Base-by-base conservation (phyloP, 2,797 vertebrate species). In the Ctenopoma multispine region DNA sequence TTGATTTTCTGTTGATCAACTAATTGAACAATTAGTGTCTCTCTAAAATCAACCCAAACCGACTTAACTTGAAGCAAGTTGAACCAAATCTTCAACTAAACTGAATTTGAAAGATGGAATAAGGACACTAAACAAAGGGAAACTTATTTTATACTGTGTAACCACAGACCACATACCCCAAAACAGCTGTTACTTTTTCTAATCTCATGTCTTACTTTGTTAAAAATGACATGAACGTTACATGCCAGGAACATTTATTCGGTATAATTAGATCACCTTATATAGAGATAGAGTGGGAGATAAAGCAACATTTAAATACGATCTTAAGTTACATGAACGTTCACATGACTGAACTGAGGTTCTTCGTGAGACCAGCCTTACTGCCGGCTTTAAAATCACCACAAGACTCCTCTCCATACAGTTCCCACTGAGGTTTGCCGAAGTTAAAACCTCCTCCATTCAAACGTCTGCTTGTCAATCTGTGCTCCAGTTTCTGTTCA, bases 401-500 rank as follows among this genome's bases (percentile, higher is more conserved):
- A 20, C n/a, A 24, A 59, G 14, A 4, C 24, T 21, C 34, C 31
- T n/a, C 29, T 54, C 55, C 24, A 40, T 41, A 10, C 7, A 21
- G 9, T 46, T 55, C 31, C 15, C 2, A 12, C 27, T 53, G 67
- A 46, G 57, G 20, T 31, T n/a, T 51, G 13, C 13, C n/a, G 38
- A 54, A 74, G 18, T 70, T 77, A 50, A 48, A 56, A 29, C 58
- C 40, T 17, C 20, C 51, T 65, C 65, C n/a, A 54, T 58, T 71
- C 38, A 14, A 11, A 5, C 43, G 44, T 71, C 48, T 74, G 41
- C 36, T 57, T 38, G 18, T 77, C 56, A 5, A 24, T 66, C 74
- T 27, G 18, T 58, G 57, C 61, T 77, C 67, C 58, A 62, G 40
- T 69, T 62, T 69, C 51, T 82, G 5, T 70, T 63, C 63, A 66